Evolutionary conservation across 2,113 vertebrate genomes (phyloP).

Genomic region (Eudyptes chrysolophus): DNA sequence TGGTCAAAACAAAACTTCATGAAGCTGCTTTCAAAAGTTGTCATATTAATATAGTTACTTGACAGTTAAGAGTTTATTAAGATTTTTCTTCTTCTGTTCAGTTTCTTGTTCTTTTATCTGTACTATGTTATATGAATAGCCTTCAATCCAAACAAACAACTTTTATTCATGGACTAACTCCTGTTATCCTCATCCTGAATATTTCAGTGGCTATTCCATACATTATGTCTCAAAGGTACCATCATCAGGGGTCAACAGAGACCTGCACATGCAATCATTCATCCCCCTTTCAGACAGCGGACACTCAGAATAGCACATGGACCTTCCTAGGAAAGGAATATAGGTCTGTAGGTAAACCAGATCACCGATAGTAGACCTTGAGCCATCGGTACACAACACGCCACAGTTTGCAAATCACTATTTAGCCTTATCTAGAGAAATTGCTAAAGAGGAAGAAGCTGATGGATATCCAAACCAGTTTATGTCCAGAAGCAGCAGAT

Average conservation of each 20-base stretch:
- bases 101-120: neutral
- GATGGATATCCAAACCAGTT: neutral
- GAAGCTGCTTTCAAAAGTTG: neutral
- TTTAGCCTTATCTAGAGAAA: neutral
- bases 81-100: neutral
- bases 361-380: neutral
- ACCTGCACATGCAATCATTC: neutral
- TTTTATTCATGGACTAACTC: neutral
- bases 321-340: neutral
- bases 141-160: neutral
- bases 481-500: neutral
- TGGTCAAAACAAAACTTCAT: neutral
- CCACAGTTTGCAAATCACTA: neutral
- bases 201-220: neutral
- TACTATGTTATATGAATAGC: accelerated
- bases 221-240: neutral
- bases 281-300: neutral
- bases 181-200: neutral
- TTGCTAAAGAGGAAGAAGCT: neutral
- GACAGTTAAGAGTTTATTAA: neutral
- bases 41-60: neutral
- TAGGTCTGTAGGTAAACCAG: neutral
- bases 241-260: neutral
- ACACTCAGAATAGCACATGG: accelerated
- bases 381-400: accelerated